Evolutionary conservation across 2,113 vertebrate genomes (phyloP), one percentile per base, ranked within the genome.

Genomic region (Tragelaphus strepsiceros): DNA sequence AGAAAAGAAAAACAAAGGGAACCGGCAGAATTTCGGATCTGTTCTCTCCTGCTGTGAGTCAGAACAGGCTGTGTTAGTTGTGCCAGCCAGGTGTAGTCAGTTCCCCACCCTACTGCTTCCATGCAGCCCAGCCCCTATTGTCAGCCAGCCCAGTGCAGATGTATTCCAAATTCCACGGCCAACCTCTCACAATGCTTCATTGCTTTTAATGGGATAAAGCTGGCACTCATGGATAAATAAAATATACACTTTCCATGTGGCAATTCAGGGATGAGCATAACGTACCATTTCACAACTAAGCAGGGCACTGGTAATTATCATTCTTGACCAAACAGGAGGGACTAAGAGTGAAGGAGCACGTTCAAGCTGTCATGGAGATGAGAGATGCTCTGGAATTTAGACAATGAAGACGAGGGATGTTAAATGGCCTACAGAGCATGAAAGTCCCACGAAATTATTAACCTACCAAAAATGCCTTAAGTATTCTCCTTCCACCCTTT

Each of bases 1-100:
- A 80, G n/a, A 96, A 96, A 35, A 90, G n/a, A 78, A 62, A 94
- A 94, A 92, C 8, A 82, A 92, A 67, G 94, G 56, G 56, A 90
- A 84, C 12, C 56, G n/a, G 35, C 71, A 67, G 35, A 51, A 17
- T 64, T 83, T 39, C 28, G 62, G 30, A 22, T 21, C 32, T 78
- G 16, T 46, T 39, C 28, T 21, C 21, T 22, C 17, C 21, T 0
- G 2, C 35, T n/a, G 1, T 87, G 26, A 82, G 35, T 78, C 28
- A 78, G 77, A 91, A 43, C 58, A 74, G 89, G 59, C 64, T 64
- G 32, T 77, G 80, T n/a, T 71, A 3, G 1, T 58, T 89, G 62
- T 64, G 24, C 10, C 32, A 77, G 32, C 61, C 61, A 49, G 59
- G 28, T 78, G 71, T 67, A 7, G 28, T 86, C 39, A 7, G n/a